Base-by-base conservation (phyloP, 2,797 vertebrate species). In the Hybognathus amarus region DNA sequence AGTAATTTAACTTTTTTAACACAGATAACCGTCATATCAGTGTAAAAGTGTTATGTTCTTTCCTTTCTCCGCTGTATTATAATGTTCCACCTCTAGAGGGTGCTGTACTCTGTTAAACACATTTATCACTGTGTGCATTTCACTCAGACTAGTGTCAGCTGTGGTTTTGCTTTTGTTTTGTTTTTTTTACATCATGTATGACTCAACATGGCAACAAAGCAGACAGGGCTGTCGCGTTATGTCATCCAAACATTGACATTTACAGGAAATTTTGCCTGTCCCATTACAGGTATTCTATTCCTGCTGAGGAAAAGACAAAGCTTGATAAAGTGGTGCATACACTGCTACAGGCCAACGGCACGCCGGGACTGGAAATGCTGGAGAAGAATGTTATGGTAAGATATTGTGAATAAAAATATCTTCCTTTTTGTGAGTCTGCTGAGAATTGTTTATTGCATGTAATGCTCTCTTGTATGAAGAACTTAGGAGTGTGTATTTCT, bases 301-400 rank as follows among this genome's bases (percentile, higher is more conserved):
- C 98, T 97, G 97, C 97, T 97, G 97, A 98, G 92, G 97, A 99
- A 95, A 98, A 98, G 93, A 94, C 93, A 86, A 99, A 98, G 96
- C 96, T 99, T 93, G 98, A 98, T 94, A 97, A 97, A 88, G 97
- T 99, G 95, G 98, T 99, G 93, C 98, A 99, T 94, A 97, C 97
- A 89, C 96, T 99, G 95, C 96, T 99, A 93, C 98, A 99, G 94
- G 98, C 97, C 94, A 99, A 99, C 80, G 98, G 98, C 90, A 99
- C 98, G 87, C 97, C 98, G 85, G 98, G 98, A 90, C 96, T 99
- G 90, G 97, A 99, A 94, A 98, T 99, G 98, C 95, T 99, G 95
- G 98, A 99, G 94, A 99, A 97, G 94, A 99, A 98, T 66, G 95
- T 99, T 86, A 99, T 99, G 97, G 98, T 99, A 85, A 80, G 88